phyloP scores from a whole-genome alignment of 2,113 vertebrate genomes.

The Agapornis roseicollis region DNA sequence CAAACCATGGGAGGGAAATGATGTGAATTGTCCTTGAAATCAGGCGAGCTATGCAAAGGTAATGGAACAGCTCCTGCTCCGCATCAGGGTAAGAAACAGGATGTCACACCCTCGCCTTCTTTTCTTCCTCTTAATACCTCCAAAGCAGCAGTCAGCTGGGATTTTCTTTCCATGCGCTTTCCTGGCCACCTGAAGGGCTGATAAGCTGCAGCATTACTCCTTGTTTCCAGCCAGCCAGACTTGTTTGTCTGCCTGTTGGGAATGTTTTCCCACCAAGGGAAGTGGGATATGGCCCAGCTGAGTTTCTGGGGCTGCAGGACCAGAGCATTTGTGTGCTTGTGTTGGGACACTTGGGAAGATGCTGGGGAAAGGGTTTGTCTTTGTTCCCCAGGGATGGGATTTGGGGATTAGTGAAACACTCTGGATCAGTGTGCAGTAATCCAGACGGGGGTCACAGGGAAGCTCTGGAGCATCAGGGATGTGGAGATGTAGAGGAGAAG shows the following conservation, averaged over 20 bases:
- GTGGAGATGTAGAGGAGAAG: background rate
- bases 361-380: background rate
- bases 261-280: background rate
- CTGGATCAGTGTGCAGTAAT: background rate
- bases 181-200: background rate
- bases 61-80: background rate
- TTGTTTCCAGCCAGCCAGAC: background rate
- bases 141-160: conserved; percentile 2
- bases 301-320: background rate
- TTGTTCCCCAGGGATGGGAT: background rate
- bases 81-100: conserved; percentile 13
- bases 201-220: background rate
- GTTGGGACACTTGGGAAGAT: background rate
- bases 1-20: background rate
- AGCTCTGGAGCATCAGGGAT: background rate
- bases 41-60: background rate
- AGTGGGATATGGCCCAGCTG: background rate
- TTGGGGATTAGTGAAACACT: background rate
- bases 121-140: background rate
- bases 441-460: background rate
- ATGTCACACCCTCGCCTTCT: conserved; percentile 14
- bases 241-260: background rate
- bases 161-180: background rate
- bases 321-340: background rate
- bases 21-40: conserved; percentile 17